Evolutionary conservation across 2,888 invertebrate genomes (phyloP).

Genomic region (Ormyrus pomaceus): DNA sequence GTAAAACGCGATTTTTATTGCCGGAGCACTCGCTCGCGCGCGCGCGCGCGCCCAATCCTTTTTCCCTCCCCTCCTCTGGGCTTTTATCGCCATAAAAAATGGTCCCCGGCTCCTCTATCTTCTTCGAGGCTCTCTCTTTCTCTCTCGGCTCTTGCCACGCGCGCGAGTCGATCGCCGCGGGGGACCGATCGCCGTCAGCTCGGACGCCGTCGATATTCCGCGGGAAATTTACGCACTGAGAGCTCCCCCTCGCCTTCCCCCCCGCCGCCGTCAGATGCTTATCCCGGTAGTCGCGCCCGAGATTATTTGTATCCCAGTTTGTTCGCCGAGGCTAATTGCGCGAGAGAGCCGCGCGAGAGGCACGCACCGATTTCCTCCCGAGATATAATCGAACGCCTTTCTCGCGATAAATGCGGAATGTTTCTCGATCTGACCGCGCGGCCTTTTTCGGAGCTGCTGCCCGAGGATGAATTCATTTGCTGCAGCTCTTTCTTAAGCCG

Average conservation of each 20-base stretch:
- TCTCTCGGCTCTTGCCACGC: conserved; percentile 25
- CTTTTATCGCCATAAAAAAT: conserved; percentile 53
- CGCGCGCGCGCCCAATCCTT: conserved; percentile 21
- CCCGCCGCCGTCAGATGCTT: neutral
- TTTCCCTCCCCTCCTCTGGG: conserved; percentile 8
- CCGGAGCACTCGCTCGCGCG: conserved; percentile 12
- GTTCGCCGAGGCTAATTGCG: conserved; percentile 6
- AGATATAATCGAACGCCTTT: no score
- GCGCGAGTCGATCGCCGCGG: conserved; percentile 28
- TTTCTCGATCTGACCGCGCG: neutral
- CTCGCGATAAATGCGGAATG: conserved; percentile 3
- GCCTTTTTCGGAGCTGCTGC: neutral
- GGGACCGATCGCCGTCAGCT: conserved; percentile 30
- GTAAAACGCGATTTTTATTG: conserved; percentile 61
- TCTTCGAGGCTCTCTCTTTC: conserved; percentile 10
- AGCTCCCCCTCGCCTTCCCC: neutral
- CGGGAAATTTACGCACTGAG: conserved; percentile 22
- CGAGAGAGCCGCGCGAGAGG: neutral
- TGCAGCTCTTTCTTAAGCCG: neutral
- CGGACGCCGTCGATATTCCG: conserved; percentile 4
- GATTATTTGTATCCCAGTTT: conserved; percentile 11
- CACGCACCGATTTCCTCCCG: neutral
- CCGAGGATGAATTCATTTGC: conserved; percentile 6
- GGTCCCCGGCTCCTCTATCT: conserved; percentile 33
- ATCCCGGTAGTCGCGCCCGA: neutral